These are phyloP conservation scores for Holothuria glaberrima DNA, from an alignment of 35 echinoderm and acorn worm species.

Conservation along the genomic window DNA sequence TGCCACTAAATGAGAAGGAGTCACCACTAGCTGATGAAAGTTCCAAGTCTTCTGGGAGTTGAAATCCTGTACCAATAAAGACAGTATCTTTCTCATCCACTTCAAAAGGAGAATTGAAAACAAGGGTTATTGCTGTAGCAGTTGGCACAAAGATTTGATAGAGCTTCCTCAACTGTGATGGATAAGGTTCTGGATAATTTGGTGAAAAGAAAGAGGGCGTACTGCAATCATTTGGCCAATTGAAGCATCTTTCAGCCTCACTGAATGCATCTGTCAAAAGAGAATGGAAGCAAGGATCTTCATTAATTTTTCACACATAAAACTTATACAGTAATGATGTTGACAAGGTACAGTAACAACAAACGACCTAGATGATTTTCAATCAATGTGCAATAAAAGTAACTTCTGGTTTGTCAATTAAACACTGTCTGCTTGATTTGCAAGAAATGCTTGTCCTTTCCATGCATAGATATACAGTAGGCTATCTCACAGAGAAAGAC, in stretches of 20 bases:
- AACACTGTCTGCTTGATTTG: no score
- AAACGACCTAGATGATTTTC: no score
- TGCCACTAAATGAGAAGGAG: conserved; percentile 44
- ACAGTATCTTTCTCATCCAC: conserved; percentile 64
- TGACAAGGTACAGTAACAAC: no score
- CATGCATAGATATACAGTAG: no score
- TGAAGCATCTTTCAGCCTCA: conserved; percentile 71
- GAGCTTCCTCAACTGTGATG: conserved; percentile 31
- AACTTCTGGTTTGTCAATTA: no score
- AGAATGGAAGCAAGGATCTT: background rate
- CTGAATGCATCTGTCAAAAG: conserved; percentile 23
- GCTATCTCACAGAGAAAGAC: no score
- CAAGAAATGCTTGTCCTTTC: no score
- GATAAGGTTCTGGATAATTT: conserved; percentile 69
- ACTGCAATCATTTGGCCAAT: conserved; percentile 72
- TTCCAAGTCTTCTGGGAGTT: conserved; percentile 17
- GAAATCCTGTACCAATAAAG: conserved; percentile 66
- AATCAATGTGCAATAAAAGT: no score
- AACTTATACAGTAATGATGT: no score
- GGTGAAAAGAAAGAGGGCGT: conserved; percentile 51
- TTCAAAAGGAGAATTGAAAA: conserved; percentile 61
- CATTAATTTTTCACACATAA: no score
- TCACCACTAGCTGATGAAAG: background rate
- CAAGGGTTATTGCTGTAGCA: conserved; percentile 49
- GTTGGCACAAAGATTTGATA: conserved; percentile 81